phyloP scores from a whole-genome alignment of 2,888 invertebrate species.

The Caradrina kadenii region DNA sequence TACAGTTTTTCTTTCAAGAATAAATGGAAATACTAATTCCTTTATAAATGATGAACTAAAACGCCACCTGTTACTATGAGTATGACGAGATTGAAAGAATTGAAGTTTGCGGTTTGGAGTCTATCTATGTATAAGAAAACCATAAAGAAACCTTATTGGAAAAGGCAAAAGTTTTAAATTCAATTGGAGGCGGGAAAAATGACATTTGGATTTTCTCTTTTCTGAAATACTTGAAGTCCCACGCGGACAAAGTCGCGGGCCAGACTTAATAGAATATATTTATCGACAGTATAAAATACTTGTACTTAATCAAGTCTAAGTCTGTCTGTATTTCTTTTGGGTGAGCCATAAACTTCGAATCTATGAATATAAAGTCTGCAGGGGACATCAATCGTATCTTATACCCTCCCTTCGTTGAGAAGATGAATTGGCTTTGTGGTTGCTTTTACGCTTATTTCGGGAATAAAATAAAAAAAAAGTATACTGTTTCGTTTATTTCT shows the following conservation, averaged over 20 bases:
- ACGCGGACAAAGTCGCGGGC: too few relatives aligned
- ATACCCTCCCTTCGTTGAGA: slow-evolving; percentile 35
- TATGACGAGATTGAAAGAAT: too few relatives aligned
- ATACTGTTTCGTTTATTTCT: neutral
- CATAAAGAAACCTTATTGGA: too few relatives aligned
- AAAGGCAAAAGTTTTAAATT: too few relatives aligned
- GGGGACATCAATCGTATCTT: slow-evolving; percentile 48
- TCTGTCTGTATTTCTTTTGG: slow-evolving; percentile 38
- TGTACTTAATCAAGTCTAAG: slow-evolving; percentile 16
- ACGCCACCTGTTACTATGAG: too few relatives aligned
- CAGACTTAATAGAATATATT: neutral
- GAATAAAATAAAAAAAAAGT: slow-evolving; percentile 11
- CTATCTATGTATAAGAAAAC: too few relatives aligned
- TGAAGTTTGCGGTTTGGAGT: too few relatives aligned
- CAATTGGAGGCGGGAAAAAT: too few relatives aligned
- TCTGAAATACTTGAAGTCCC: neutral
- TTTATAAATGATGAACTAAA: too few relatives aligned
- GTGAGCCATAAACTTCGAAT: slow-evolving; percentile 51
- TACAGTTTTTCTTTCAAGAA: too few relatives aligned
- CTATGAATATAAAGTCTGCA: slow-evolving; percentile 45
- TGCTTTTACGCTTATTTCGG: slow-evolving; percentile 34
- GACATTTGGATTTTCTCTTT: too few relatives aligned
- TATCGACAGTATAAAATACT: slow-evolving; percentile 15
- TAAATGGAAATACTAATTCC: too few relatives aligned
- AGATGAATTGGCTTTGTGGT: slow-evolving; percentile 38